phyloP scores from a whole-genome alignment of 2,113 vertebrate species.

The Chaetodon auriga region DNA sequence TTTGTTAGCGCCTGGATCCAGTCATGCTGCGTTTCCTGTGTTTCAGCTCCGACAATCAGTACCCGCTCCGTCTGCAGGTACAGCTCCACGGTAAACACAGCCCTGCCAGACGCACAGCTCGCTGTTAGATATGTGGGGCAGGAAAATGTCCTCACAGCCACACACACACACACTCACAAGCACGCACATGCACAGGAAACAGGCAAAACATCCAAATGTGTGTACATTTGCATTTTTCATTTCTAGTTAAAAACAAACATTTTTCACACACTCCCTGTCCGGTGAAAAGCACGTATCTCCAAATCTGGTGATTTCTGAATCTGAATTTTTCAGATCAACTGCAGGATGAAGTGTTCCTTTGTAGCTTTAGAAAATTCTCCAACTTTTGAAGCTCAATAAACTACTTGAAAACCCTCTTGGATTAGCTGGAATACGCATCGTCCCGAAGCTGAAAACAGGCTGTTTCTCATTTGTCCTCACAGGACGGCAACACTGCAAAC shows the following conservation, averaged over 20 bases:
- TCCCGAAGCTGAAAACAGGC: no score
- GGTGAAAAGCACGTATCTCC: no score
- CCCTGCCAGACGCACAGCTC: slow-evolving; percentile 81
- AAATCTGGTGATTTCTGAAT: no score
- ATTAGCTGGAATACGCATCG: no score
- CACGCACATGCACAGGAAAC: background rate
- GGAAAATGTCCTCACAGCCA: background rate
- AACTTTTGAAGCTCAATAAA: no score
- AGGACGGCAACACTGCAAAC: no score
- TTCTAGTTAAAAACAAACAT: background rate
- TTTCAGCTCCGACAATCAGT: slow-evolving; percentile 91
- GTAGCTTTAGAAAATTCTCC: no score
- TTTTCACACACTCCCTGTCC: no score
- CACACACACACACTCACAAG: background rate
- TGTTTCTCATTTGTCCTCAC: no score
- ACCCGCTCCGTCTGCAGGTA: slow-evolving; percentile 91
- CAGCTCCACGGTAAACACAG: slow-evolving; percentile 93
- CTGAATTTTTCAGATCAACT: no score
- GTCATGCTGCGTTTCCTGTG: slow-evolving; percentile 88
- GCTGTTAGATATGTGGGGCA: background rate
- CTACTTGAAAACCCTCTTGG: no score
- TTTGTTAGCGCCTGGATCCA: slow-evolving; percentile 93
- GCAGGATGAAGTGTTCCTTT: no score
- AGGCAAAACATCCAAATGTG: background rate
- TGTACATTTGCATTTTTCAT: background rate